Evolutionary conservation across 1,140 invertebrate species (phyloP).

Genomic region (Archegozetes longisetosus): DNA sequence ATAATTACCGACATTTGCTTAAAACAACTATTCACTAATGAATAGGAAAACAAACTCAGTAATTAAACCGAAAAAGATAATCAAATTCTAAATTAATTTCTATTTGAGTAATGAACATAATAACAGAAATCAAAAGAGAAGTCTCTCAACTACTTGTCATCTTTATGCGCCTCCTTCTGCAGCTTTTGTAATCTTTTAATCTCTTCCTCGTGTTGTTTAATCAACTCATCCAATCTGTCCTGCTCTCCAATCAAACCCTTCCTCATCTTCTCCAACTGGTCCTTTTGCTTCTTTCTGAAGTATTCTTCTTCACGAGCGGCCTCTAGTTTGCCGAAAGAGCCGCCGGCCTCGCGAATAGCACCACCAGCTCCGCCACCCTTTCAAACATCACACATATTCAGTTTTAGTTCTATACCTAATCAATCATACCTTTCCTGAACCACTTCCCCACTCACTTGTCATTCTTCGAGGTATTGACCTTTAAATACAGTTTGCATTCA

Average conservation of each 20-base stretch:
- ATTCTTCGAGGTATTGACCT: neutral
- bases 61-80: no score
- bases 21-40: no score
- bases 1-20: no score
- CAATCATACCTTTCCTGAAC: neutral
- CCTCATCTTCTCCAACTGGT: slow-evolving; percentile 13
- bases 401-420: neutral
- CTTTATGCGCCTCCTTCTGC: slow-evolving; percentile 3
- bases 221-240: slow-evolving; percentile 5
- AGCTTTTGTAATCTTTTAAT: slow-evolving; percentile 7
- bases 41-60: no score
- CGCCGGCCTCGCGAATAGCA: neutral
- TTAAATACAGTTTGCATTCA: no score
- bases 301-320: slow-evolving; percentile 14
- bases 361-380: neutral
- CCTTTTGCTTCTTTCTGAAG: slow-evolving; percentile 7
- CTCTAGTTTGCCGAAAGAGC: slow-evolving; percentile 14
- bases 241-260: slow-evolving; percentile 6
- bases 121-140: no score
- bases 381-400: neutral
- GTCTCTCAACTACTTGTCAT: neutral
- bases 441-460: neutral
- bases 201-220: slow-evolving; percentile 15
- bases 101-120: no score
- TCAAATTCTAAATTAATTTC: no score